Conservation (phyloP, 2,797 vertebrate genomes). For the Emydoidea blandingii region DNA sequence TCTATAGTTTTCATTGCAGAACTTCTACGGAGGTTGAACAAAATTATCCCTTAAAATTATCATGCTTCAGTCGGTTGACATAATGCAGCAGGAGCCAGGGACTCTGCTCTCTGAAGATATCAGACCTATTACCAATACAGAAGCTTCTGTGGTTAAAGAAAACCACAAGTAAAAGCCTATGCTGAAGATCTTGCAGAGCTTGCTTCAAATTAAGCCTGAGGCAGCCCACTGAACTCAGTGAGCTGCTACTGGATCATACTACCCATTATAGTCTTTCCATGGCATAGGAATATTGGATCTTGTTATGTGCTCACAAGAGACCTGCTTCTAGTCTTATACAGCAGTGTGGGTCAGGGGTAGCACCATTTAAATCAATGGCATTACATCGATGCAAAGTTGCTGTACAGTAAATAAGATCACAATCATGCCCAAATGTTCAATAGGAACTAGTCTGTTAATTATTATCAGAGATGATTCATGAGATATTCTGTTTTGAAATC, state of each 20-base stretch:
- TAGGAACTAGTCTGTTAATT: not conserved
- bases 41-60: not conserved
- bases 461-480: not conserved
- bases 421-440: not conserved
- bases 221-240: not conserved
- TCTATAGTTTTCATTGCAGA: not conserved
- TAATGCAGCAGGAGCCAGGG: not conserved
- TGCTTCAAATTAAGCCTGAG: not conserved
- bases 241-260: not conserved
- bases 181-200: not conserved
- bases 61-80: not conserved
- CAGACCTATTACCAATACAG: not conserved
- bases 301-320: not conserved
- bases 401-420: not conserved
- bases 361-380: not conserved
- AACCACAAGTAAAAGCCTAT: not conserved
- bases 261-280: not conserved
- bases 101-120: not conserved
- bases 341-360: not conserved
- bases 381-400: not conserved
- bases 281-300: accelerated
- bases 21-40: not conserved
- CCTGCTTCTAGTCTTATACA: not conserved
- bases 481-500: conserved; percentile 12
- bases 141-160: not conserved